A percentile compares a stretch with the other conserved stretches of the same genome.
These are phyloP conservation scores for Ormia ochracea DNA, from an alignment of 2,888 invertebrate species.

Conservation along the genomic window DNA sequence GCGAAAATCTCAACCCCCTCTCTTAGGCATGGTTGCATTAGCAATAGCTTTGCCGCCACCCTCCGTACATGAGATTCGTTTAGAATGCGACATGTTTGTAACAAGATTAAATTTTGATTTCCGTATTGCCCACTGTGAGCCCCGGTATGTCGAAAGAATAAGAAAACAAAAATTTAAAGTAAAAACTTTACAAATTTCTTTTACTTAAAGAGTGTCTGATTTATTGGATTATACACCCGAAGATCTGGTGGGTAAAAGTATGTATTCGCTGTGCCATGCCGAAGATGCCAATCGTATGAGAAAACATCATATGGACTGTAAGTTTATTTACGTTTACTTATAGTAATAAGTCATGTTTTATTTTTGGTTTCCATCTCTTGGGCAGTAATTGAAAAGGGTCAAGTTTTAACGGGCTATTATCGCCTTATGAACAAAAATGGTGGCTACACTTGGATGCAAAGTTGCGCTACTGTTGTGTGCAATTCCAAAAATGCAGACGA, in stretches of 20 bases:
- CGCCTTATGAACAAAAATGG: conserved; percentile 97
- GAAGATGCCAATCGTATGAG: conserved; percentile 95
- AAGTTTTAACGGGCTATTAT: conserved; percentile 96
- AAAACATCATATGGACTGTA: conserved; percentile 96
- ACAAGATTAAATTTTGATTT: conserved; percentile 97
- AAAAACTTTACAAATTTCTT: not conserved
- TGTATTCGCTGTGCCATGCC: conserved; percentile 96
- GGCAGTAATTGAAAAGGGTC: conserved; percentile 96
- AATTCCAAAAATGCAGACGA: conserved; percentile 97
- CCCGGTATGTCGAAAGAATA: conserved; percentile 81
- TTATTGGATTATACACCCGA: conserved; percentile 95
- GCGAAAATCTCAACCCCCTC: conserved; percentile 89
- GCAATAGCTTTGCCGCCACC: conserved; percentile 98
- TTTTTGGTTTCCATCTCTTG: conserved; percentile 10
- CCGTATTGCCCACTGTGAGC: conserved; percentile 97
- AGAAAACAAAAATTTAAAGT: no score
- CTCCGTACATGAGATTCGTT: conserved; percentile 95
- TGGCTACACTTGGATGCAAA: conserved; percentile 97
- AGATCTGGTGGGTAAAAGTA: conserved; percentile 93
- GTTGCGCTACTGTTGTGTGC: conserved; percentile 97
- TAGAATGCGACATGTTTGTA: conserved; percentile 97
- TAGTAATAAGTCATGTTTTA: not conserved
- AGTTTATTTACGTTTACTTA: conserved; percentile 78
- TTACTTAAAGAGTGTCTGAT: conserved; percentile 87
- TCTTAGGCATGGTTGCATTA: conserved; percentile 94